Conservation (phyloP, 2,888 invertebrate genomes). For the Ryuthela nishihirai region DNA sequence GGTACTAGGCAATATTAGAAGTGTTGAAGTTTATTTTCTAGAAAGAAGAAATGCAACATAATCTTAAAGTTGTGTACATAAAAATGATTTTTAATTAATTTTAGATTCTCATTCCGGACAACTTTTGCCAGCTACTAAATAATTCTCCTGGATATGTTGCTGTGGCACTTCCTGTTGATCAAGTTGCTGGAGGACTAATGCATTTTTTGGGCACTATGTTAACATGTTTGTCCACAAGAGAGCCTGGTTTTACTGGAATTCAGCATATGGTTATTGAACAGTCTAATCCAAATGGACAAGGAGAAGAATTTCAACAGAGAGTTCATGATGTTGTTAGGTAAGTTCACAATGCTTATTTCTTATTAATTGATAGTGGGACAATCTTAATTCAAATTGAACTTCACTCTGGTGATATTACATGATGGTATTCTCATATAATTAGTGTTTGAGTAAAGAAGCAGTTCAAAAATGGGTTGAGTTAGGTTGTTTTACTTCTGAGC, state of each 20-base stretch:
- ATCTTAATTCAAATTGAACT: too few species aligned
- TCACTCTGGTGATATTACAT: too few species aligned
- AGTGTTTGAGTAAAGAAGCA: too few species aligned
- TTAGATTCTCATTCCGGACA: slow-evolving; percentile 49
- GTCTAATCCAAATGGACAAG: not conserved
- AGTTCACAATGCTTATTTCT: not conserved
- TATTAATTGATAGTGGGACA: not conserved
- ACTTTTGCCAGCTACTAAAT: slow-evolving; percentile 41
- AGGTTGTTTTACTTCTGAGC: too few species aligned
- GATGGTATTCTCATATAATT: too few species aligned
- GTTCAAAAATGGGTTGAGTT: too few species aligned
- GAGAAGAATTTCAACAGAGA: slow-evolving; percentile 10
- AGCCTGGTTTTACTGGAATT: not conserved
- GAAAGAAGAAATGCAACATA: too few species aligned
- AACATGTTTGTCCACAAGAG: not conserved
- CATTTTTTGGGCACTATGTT: slow-evolving; percentile 23
- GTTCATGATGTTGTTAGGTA: slow-evolving; percentile 51
- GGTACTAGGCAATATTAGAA: too few species aligned
- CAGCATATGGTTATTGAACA: not conserved
- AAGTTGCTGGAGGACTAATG: slow-evolving; percentile 48
- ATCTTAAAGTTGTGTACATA: too few species aligned
- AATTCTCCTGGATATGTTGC: slow-evolving; percentile 9
- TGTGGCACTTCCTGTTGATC: slow-evolving; percentile 20
- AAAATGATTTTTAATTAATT: too few species aligned
- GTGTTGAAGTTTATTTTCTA: too few species aligned